Base-by-base conservation (phyloP, 1,140 invertebrate genomes). In the Andricus grossulariae region DNA sequence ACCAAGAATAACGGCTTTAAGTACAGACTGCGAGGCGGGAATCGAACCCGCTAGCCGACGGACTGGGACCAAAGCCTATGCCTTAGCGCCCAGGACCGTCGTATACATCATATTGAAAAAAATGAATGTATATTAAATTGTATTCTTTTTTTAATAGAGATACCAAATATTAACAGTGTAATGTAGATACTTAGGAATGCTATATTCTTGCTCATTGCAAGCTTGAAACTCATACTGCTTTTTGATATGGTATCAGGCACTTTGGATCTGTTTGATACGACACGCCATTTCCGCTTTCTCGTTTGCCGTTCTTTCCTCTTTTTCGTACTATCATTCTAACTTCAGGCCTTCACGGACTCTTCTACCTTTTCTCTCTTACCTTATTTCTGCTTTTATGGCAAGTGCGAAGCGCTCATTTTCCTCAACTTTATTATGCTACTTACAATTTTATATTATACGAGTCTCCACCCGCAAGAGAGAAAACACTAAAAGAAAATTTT, bases 291-390 rank as follows among this genome's bases (percentile, higher is more conserved):
- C 74, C 74, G 75, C 60, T 52, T 71, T 54, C 60, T 75, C 60
- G 74, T 51, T 19, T 25, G 51, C 52, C 32, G 39, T 50, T 18
- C 45, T 79, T 51, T 50, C 73, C 54, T 73, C 60, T 74, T 78
- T 51, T 73, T 73, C 72, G 50, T 50, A 60, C 73, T 79, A 52
- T 54, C 71, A 57, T 73, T 57, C 66, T 57, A 76, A 75, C 71
- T 54, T 66, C 32, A 66, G 45, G 70, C 51, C 70, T 50, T 74
- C 73, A 78, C 75, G 66, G 50, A 80, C 80, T 81, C 80, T 79
- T 80, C 54, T 60, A 32, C 75, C 55, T 66, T 60, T 52, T 75
- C 60, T 66, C 32, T 66, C 70, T 54, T 49, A 16, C 60, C 8
- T 72, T 52, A n/a, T 75, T 60, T 21, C 49, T 60, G 51, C 18